Conservation (phyloP, 2,797 vertebrate genomes). For the Sciurus vulgaris region DNA sequence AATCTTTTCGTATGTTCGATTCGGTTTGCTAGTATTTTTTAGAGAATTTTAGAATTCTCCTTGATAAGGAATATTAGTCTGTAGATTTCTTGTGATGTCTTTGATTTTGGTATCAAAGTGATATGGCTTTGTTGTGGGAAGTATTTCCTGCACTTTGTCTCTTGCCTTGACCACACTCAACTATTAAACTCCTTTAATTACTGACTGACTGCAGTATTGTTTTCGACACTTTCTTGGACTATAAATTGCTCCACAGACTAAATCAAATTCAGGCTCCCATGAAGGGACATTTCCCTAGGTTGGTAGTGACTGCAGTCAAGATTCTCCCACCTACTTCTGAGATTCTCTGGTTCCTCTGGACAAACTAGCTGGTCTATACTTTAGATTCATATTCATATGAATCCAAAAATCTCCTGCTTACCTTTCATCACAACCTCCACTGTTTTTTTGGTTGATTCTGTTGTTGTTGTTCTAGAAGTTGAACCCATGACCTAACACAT, state of each 20-base stretch:
- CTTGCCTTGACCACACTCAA: not conserved
- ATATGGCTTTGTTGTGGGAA: not conserved
- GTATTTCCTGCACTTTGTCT: not conserved
- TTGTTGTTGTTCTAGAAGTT: not conserved
- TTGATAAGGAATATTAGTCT: not conserved
- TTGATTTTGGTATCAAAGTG: not conserved
- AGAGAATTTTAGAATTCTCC: not conserved
- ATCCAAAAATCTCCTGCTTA: not conserved
- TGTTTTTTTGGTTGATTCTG: not conserved
- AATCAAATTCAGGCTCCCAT: not conserved
- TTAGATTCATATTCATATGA: not conserved
- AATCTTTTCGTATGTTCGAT: conserved; percentile 1
- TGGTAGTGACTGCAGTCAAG: not conserved
- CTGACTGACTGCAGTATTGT: not conserved
- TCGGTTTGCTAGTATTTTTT: conserved; percentile 15
- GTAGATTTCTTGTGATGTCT: conserved; percentile 2
- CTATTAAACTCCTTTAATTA: not conserved
- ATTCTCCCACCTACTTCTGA: not conserved
- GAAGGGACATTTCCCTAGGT: not conserved
- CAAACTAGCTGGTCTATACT: not conserved
- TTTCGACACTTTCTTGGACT: not conserved
- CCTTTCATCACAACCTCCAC: not conserved
- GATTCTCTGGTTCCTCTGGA: not conserved
- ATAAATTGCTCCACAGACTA: not conserved
- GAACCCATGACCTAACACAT: no score